Evolutionary conservation across 2,113 vertebrate species (phyloP).

Genomic region (Amblyornis subalaris): DNA sequence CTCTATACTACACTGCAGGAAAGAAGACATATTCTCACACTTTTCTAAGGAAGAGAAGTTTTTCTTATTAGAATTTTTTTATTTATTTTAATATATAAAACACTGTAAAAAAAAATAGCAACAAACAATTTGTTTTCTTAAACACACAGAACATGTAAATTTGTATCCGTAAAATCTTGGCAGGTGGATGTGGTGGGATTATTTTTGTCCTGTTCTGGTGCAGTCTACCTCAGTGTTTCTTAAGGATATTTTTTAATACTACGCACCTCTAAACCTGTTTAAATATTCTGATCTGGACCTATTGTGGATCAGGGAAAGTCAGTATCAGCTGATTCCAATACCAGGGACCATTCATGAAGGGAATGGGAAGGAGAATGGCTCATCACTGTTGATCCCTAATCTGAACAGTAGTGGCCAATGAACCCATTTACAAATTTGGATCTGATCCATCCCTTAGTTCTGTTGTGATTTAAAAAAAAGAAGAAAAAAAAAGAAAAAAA

Average conservation of each 20-base stretch:
- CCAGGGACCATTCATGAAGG: slow-evolving; percentile 40
- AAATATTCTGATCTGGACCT: slow-evolving; percentile 57
- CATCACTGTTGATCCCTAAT: background rate
- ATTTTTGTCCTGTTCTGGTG: slow-evolving; percentile 77
- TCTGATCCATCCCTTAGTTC: background rate
- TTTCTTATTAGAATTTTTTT: slow-evolving; percentile 80
- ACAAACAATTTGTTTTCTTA: slow-evolving; percentile 63
- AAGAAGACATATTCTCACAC: slow-evolving; percentile 63
- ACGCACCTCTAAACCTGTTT: slow-evolving; percentile 48
- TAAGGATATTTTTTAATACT: slow-evolving; percentile 66
- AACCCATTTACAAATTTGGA: background rate
- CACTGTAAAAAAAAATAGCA: slow-evolving; percentile 70
- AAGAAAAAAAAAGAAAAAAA: background rate
- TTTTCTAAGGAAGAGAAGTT: slow-evolving; percentile 82
- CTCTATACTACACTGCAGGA: slow-evolving; percentile 38
- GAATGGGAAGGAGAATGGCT: background rate
- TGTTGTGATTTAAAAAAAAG: background rate
- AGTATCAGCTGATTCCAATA: slow-evolving; percentile 22
- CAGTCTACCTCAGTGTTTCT: slow-evolving; percentile 89
- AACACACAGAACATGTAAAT: slow-evolving; percentile 56
- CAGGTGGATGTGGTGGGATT: slow-evolving; percentile 63
- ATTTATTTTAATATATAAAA: slow-evolving; percentile 92
- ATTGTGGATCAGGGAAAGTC: slow-evolving; percentile 19
- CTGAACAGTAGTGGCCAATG: background rate
- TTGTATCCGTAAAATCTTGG: slow-evolving; percentile 64